Base-by-base conservation (phyloP, 2,888 invertebrate genomes). In the Zelleria hepariella region DNA sequence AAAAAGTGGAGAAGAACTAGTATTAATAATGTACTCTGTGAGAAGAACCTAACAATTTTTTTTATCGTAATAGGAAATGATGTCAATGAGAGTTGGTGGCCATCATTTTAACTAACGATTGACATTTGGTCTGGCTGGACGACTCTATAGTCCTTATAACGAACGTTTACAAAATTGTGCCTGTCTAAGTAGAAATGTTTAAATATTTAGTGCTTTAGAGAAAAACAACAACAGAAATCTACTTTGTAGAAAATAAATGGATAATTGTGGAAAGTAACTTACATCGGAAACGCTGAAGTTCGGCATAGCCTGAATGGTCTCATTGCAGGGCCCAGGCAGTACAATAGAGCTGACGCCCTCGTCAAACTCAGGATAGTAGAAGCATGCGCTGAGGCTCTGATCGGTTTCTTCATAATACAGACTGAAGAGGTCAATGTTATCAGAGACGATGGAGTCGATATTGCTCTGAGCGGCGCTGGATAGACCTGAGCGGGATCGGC, bases 271-370 rank as follows among this genome's bases (percentile, higher is more conserved):
- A 8, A 42, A 10, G 26, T 1, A 25, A 61, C 63, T 59, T 59
- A 64, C 64, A 10, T 47, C 59, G 26, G 24, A 32, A 18, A 58
- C 59, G 32, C 62, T 26, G 54, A 64, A 64, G 59, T 63, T 58
- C 23, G 62, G 55, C 24, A 58, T 57, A 7, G 54, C 64, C 32
- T 59, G 59, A 18, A 64, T 63, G 21, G 59, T 63, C 5, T 62
- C 62, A 52, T 64, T 57, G 15, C 64, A 64, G 18, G 61, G 61
- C 2, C 63, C 64, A n/a, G 65, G 65, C 8, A 65, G 59, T 7
- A 61, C 62, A 20, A 65, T 59, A 5, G 58, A 48, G 10, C 47
- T 15, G 7, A 59, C 62, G 15, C 23, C 4, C n/a, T 61, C 62
- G 2, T 51, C 53, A 26, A 62, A 62, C 25, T 62, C 62, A 15